phyloP scores from a whole-genome alignment of 2,113 vertebrate species.

The Oryzias javanicus region DNA sequence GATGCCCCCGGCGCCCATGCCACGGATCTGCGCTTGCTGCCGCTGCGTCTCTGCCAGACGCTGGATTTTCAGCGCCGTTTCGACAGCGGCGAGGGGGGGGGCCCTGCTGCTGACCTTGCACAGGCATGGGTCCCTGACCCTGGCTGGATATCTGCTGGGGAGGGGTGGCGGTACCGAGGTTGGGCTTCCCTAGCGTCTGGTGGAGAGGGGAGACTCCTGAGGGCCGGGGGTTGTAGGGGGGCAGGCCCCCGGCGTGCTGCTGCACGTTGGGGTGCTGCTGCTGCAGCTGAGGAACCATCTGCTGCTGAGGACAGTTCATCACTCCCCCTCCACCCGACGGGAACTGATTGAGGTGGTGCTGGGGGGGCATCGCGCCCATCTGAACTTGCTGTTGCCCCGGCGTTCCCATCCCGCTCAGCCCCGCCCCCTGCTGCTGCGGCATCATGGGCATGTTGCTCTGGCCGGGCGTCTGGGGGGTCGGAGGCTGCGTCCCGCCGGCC shows the following conservation, averaged over 20 bases:
- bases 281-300: slow-evolving; percentile 80
- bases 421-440: slow-evolving; percentile 65
- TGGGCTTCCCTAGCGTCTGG: slow-evolving; percentile 88
- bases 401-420: slow-evolving; percentile 51
- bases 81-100: slow-evolving; percentile 93
- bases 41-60: slow-evolving; percentile 92
- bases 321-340: slow-evolving; percentile 66
- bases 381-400: slow-evolving; percentile 60
- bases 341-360: slow-evolving; percentile 74
- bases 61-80: slow-evolving; percentile 96
- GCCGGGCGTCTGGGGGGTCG: slow-evolving; percentile 87
- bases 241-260: slow-evolving; percentile 70
- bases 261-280: slow-evolving; percentile 80
- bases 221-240: slow-evolving; percentile 82
- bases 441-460: slow-evolving; percentile 65
- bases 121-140: slow-evolving; percentile 62
- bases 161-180: slow-evolving; percentile 85
- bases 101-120: slow-evolving; percentile 73
- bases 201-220: slow-evolving; percentile 85
- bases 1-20: slow-evolving; percentile 72
- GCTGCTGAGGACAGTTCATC: slow-evolving; percentile 75
- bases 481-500: slow-evolving; percentile 86
- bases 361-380: slow-evolving; percentile 67
- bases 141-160: slow-evolving; percentile 75
- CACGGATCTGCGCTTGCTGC: slow-evolving; percentile 87